phyloP scores from a whole-genome alignment of 2,113 vertebrate genomes.

The Antigone vipio region DNA sequence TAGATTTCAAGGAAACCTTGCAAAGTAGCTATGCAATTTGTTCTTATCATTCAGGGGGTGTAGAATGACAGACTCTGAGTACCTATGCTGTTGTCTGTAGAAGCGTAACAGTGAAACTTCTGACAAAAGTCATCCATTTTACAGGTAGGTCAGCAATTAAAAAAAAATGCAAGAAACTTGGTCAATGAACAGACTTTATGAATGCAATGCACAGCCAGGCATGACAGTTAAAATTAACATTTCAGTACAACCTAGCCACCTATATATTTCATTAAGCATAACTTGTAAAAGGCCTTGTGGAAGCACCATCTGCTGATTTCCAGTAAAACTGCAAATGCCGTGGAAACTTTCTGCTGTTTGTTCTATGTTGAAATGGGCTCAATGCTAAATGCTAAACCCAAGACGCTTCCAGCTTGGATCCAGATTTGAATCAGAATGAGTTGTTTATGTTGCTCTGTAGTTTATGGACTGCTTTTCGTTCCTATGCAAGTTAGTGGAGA shows the following conservation, averaged over 20 bases:
- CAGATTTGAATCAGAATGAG: neutral
- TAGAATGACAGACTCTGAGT: neutral
- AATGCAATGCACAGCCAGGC: neutral
- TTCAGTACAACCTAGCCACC: neutral
- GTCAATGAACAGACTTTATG: neutral
- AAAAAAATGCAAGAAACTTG: neutral
- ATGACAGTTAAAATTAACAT: conserved; percentile 4
- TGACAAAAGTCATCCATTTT: neutral
- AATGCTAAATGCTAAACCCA: neutral
- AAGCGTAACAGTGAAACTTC: neutral
- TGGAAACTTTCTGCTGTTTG: neutral
- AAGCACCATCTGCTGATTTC: conserved; percentile 29
- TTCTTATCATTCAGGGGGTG: neutral
- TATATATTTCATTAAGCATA: neutral
- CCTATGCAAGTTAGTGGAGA: neutral
- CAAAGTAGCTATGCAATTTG: neutral
- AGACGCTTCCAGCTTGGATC: neutral
- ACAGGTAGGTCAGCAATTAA: neutral
- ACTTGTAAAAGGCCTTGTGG: neutral
- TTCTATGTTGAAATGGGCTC: neutral
- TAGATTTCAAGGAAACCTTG: neutral
- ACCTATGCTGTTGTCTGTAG: neutral
- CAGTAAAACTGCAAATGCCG: neutral
- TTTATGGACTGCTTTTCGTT: neutral
- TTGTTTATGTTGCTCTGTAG: conserved; percentile 2